Percentiles rank a stretch among this genome's conserved stretches.
Conservation (phyloP, 1,140 invertebrate species). For the Nephotettix cincticeps region DNA sequence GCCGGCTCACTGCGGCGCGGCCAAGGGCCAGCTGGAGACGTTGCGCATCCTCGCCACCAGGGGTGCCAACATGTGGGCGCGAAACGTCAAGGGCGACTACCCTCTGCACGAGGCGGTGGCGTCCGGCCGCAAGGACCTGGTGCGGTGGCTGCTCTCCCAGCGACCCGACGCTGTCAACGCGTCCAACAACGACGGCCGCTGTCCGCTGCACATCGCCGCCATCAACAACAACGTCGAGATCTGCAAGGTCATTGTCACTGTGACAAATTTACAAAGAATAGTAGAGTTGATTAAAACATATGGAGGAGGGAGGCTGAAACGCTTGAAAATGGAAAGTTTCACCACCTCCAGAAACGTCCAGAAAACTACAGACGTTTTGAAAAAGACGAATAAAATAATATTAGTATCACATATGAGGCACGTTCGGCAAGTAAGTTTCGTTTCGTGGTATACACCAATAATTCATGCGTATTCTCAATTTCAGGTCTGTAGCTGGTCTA, state of each 20-base stretch:
- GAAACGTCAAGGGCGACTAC: constrained; percentile 87
- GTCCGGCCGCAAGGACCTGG: constrained; percentile 83
- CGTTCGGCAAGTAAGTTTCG: too few relatives aligned
- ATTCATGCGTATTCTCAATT: too few relatives aligned
- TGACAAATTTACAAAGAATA: too few relatives aligned
- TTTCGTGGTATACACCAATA: too few relatives aligned
- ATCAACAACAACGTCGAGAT: constrained; percentile 92
- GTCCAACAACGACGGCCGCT: constrained; percentile 89
- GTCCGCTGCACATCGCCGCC: constrained; percentile 91
- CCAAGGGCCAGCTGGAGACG: constrained; percentile 91
- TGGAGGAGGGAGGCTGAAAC: too few relatives aligned
- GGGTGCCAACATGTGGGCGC: constrained; percentile 88
- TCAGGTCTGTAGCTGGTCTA: too few relatives aligned
- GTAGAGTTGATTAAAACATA: too few relatives aligned
- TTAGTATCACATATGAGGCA: too few relatives aligned
- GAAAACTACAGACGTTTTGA: too few relatives aligned
- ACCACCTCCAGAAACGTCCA: too few relatives aligned
- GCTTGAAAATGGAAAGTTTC: too few relatives aligned
- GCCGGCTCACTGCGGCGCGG: constrained; percentile 84
- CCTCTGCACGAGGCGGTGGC: constrained; percentile 94
- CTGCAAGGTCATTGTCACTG: constrained; percentile 67
- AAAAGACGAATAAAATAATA: too few relatives aligned
- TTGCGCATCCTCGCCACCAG: constrained; percentile 73
- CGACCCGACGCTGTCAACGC: constrained; percentile 82
- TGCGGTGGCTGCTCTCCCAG: constrained; percentile 82